These are phyloP conservation scores for Myotis planiceps DNA, from an alignment of 2,797 vertebrate genomes.

Conservation along the genomic window DNA sequence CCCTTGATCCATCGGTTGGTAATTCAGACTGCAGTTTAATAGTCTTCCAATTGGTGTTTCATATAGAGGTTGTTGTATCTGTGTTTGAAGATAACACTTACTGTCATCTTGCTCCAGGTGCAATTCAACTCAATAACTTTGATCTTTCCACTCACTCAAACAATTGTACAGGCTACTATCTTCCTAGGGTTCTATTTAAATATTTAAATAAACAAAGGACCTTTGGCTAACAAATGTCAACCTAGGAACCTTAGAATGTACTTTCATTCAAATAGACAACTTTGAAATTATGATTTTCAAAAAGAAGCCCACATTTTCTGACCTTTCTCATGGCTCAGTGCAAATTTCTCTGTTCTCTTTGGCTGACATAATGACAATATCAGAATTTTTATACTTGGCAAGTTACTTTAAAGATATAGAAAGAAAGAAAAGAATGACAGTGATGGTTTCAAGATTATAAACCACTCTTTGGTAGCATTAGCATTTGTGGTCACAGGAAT, in stretches of 20 bases:
- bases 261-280: constrained; percentile 25
- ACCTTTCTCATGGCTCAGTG: neutral
- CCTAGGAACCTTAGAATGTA: neutral
- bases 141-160: constrained; percentile 57
- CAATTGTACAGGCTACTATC: constrained; percentile 20
- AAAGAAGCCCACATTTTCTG: constrained; percentile 37
- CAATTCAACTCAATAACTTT: constrained; percentile 43
- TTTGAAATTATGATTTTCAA: constrained; percentile 25
- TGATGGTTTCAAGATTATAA: neutral
- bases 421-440: constrained; percentile 38
- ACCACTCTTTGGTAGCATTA: neutral
- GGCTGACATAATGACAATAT: neutral
- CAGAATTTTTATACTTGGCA: neutral
- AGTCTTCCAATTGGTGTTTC: neutral
- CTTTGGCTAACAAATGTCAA: constrained; percentile 24
- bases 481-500: neutral
- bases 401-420: constrained; percentile 33
- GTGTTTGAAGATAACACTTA: constrained; percentile 42
- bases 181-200: constrained; percentile 23
- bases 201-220: constrained; percentile 50
- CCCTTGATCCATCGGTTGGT: neutral
- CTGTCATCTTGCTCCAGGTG: constrained; percentile 37
- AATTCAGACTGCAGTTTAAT: neutral
- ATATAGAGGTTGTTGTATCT: neutral
- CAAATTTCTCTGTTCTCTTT: constrained; percentile 39